These are phyloP conservation scores for Urocyon cinereoargenteus DNA, from an alignment of 2,797 vertebrate genomes.

Conservation along the genomic window DNA sequence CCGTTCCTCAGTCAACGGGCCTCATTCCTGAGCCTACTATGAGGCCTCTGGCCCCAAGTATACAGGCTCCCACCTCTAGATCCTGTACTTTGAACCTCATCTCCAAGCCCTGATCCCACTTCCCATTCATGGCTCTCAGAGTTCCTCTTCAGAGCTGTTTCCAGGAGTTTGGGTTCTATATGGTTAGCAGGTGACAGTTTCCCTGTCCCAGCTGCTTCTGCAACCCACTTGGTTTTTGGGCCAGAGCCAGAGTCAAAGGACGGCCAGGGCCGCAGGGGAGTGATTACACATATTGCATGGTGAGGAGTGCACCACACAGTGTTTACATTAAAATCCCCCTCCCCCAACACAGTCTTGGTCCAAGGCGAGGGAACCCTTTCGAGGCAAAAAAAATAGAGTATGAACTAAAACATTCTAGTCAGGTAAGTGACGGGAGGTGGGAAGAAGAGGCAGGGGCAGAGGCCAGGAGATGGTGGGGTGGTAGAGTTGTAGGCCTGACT, in stretches of 20 bases:
- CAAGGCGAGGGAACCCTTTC: background rate
- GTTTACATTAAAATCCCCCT: background rate
- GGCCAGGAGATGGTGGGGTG: background rate
- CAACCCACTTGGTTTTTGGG: conserved; percentile 61
- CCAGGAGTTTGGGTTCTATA: background rate
- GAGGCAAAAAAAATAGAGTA: background rate
- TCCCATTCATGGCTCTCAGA: background rate
- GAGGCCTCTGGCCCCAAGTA: background rate
- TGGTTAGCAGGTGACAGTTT: conserved; percentile 7
- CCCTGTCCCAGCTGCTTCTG: conserved; percentile 28
- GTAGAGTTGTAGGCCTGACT: background rate
- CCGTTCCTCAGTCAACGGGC: too few relatives aligned
- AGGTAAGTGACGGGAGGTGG: background rate
- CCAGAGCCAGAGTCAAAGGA: background rate
- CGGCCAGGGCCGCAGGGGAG: conserved; percentile 16
- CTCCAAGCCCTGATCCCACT: background rate
- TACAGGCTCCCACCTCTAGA: background rate
- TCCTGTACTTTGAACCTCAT: background rate
- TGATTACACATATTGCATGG: background rate
- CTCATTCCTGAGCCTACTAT: background rate
- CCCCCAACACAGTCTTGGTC: background rate
- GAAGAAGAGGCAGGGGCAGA: background rate
- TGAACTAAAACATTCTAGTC: background rate
- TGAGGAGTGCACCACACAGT: background rate
- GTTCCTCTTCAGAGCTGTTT: background rate